Evolutionary conservation across 1,140 invertebrate genomes (phyloP), one percentile per base, ranked within the genome.

Genomic region (Aphelenchoides avenae): DNA sequence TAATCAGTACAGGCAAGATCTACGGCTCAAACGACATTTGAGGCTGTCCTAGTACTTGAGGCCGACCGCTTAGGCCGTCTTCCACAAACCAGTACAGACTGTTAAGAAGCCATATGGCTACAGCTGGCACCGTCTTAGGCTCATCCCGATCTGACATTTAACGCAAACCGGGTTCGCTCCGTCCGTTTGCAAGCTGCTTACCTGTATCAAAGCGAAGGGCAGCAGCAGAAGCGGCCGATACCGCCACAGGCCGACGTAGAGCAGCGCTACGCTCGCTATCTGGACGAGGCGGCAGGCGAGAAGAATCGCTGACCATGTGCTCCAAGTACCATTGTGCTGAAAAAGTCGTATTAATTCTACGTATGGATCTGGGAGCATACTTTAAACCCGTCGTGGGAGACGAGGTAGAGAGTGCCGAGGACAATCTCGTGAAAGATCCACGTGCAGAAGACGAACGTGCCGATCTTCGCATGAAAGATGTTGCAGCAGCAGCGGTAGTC

Each of bases 401-500:
- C 20, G n/a, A 59, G 26, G 36, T 64, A 59, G 27, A 59, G 24
- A 11, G 61, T 22, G 22, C 24, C 61, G 5, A 61, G 13, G n/a
- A 61, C 34, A 1, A 61, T 44, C 29, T 66, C 51, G 33, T 61
- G 59, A 49, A 61, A 26, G 33, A 61, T 61, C 41, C 22, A 31
- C 1, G 59, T 61, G 33, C 51, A 66, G 22, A 61, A 39, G 1
- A 57, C 52, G 29, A 61, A 61, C 9, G 61, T 30, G 22, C 61
- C 51, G 29, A 61, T 65, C 34, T 61, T 61, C 15, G 61, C 59
- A 33, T 61, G 59, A 30, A 55, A 40, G 20, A 64, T n/a, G 27
- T 20, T 29, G 27, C n/a, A 61, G 47, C 59, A 61, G 33, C 61
- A 60, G 5, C 59, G 61, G 39, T 61, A 64, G 30, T 61, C 50